Evolutionary conservation across 2,797 vertebrate species (phyloP), one percentile per base, ranked within the genome.

Genomic region (Pogoniulus pusillus): DNA sequence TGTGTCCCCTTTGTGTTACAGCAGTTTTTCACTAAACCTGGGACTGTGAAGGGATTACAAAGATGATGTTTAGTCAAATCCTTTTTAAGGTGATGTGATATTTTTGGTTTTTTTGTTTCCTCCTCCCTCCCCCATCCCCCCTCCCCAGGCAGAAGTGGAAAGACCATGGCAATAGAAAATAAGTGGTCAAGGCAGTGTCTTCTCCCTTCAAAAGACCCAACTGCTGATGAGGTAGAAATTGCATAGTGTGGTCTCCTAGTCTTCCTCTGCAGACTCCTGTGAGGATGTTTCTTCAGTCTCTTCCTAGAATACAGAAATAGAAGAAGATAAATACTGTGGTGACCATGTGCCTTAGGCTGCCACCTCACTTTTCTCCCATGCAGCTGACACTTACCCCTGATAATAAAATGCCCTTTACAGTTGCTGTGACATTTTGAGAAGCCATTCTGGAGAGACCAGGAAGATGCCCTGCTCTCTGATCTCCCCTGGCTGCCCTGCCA

Each of bases 161-260:
- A 98, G 97, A 98, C 96, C 96, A 91, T 97, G 97, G 97, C 97
- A 96, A 97, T 96, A 96, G 96, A 98, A 98, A 97, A 95, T 96
- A 98, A 99, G 98, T 99, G 99, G 98, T 99, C 98, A 98, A 98
- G 98, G 98, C 98, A 98, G 98, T 93, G 96, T 98, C 98, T 98
- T 98, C 98, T 98, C 98, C 98, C 98, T 98, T 98, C 97, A 95
- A 98, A 98, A 98, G 98, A 98, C 98, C 97, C 98, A 98, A 98
- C 98, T 98, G 98, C 97, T 98, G 98, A 98, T 99, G 99, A 99
- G 98, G 99, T 99, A 99, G 99, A 98, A 98, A 97, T 98, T 90
- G 96, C 97, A 96, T 92, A 96, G 87, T 93, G 97, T 93, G 84
- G 97, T 96, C 93, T 97, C 97, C 98, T 98, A 99, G 94, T 98